Evolutionary conservation across 2,113 vertebrate genomes (phyloP), one percentile per base, ranked within the genome.

Genomic region (Condylura cristata): DNA sequence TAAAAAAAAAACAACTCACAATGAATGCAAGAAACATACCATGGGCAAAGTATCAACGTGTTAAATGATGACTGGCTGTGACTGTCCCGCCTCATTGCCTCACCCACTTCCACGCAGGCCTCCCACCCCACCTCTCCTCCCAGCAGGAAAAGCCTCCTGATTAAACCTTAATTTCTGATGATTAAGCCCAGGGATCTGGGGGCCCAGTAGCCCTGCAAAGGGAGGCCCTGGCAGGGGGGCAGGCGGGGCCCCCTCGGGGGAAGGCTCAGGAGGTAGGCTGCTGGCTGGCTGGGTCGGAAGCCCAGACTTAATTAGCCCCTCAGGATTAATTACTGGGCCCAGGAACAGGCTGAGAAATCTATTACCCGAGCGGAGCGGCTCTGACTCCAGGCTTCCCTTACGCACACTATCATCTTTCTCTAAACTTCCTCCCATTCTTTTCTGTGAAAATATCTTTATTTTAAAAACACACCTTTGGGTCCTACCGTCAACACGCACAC

Each of bases 321-420:
- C 75, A 37, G 70, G 95, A 48, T 97, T 95, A 95, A 96, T 92
- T 91, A 91, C 28, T 1, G 37, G 28, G 80, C 80, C 58, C 22
- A 14, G 65, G 85, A 80, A 53, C 39, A 6, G 68, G 58, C 90
- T 41, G 76, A 68, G 90, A 75, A 89, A 79, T 80, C 90, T 84
- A 60, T 72, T 46, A 51, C 58, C 48, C 0, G 0, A 28, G 41
- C 11, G 0, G 0, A 28, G 41, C 11, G 0, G 9, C 13, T 48
- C 60, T 0, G 9, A 26, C 30, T 30, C 18, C 30, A 32, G 74
- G 22, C 30, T 44, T 72, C 30, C 65, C 24, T 11, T n/a, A 0
- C 34, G 46, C 26, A 0, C 34, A 12, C 26, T 48, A 12, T 28
- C 39, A 16, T 58, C 39, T 84, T 39, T 65, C n/a, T 39, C 66